These are phyloP conservation scores for Tromatobia lineatoria DNA, from an alignment of 2,888 invertebrate genomes.

Conservation along the genomic window DNA sequence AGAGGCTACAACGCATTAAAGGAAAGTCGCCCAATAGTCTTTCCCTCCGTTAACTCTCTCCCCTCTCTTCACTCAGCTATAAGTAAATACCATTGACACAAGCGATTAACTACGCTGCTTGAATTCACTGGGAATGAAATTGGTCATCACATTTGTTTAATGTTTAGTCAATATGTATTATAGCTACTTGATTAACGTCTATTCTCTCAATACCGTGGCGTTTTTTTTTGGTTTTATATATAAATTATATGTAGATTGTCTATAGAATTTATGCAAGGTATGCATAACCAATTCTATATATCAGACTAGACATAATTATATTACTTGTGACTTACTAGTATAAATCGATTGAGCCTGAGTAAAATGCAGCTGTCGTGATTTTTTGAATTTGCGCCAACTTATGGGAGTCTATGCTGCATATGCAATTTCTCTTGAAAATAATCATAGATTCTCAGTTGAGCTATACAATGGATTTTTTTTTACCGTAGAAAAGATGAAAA, in stretches of 20 bases:
- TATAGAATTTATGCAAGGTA: no score
- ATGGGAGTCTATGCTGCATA: background rate
- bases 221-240: no score
- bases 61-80: background rate
- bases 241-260: no score
- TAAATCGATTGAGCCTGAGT: background rate
- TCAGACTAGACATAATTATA: no score
- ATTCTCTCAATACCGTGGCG: no score
- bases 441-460: background rate
- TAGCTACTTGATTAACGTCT: no score
- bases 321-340: no score
- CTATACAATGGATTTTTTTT: slow-evolving; percentile 9
- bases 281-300: no score
- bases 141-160: background rate
- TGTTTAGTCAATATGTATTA: no score
- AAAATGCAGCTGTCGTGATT: background rate
- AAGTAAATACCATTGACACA: background rate
- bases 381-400: background rate
- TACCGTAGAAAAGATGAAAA: background rate
- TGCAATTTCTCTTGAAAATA: background rate
- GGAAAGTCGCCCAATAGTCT: slow-evolving; percentile 18
- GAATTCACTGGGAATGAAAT: background rate
- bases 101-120: background rate
- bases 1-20: slow-evolving; percentile 32
- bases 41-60: background rate